Conservation (phyloP, 2,888 invertebrate genomes). For the Folsomia candida region DNA sequence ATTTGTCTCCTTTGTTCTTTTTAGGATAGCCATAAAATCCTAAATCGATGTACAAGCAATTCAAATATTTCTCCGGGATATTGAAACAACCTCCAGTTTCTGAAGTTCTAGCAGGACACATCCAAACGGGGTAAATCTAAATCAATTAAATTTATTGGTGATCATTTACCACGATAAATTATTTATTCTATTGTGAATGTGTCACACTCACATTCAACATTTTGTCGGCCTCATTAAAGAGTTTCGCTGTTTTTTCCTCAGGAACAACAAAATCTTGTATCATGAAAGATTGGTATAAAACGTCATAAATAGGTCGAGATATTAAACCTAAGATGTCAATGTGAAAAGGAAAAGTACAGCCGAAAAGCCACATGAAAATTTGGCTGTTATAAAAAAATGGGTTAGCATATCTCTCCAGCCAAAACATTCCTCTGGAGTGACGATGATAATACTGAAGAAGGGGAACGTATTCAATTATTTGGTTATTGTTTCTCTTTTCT, state of each 20-base stretch:
- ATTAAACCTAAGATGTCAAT: too few relatives aligned
- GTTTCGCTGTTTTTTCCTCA: not conserved
- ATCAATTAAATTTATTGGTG: too few relatives aligned
- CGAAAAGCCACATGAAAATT: not conserved
- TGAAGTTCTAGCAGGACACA: not conserved
- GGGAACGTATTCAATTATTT: not conserved
- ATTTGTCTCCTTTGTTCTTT: not conserved
- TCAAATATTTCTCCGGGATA: not conserved
- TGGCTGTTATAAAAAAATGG: not conserved
- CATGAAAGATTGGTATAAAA: too few relatives aligned
- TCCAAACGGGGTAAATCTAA: not conserved
- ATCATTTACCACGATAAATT: too few relatives aligned
- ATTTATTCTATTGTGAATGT: too few relatives aligned
- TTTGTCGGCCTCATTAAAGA: not conserved
- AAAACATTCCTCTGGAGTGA: not conserved
- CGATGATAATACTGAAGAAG: not conserved
- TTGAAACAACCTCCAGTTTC: not conserved
- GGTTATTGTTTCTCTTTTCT: not conserved
- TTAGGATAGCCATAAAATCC: not conserved
- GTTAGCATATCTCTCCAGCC: not conserved
- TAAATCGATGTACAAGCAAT: not conserved
- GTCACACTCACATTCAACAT: not conserved
- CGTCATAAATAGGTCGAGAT: too few relatives aligned
- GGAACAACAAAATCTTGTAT: not conserved
- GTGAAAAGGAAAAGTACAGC: not conserved